These are phyloP conservation scores for Mythimna vitellina DNA, from an alignment of 2,888 invertebrate genomes.

Conservation along the genomic window DNA sequence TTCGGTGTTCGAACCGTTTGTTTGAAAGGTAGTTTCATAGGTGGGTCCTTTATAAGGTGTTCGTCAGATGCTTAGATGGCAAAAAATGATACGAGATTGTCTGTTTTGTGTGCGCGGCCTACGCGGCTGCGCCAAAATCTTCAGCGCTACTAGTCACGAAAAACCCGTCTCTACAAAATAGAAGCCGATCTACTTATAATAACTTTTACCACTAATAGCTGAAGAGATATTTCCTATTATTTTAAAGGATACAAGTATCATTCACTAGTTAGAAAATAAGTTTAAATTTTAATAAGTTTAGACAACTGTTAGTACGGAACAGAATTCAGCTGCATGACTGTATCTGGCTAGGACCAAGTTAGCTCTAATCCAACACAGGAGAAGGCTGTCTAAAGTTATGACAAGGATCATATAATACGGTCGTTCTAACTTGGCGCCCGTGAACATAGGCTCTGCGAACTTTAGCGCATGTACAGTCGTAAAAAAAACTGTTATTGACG, in stretches of 20 bases:
- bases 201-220: no score
- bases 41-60: background rate
- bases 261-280: background rate
- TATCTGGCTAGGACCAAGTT: background rate
- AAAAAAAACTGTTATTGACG: no score
- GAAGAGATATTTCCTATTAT: background rate
- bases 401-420: background rate
- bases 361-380: conserved; percentile 14
- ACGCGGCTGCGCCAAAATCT: conserved; percentile 15
- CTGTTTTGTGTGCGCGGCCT: conserved; percentile 1
- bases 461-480: no score
- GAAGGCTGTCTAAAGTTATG: background rate
- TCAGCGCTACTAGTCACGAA: background rate
- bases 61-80: background rate
- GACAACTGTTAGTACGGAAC: background rate
- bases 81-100: background rate
- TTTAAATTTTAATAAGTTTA: background rate
- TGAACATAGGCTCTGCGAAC: no score
- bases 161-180: background rate
- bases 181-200: background rate
- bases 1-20: background rate
- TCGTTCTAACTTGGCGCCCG: no score
- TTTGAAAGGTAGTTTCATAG: background rate
- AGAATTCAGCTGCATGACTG: background rate
- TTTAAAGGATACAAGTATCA: background rate